Percentiles rank a stretch among this genome's conserved stretches.
Conservation (phyloP, 2,113 vertebrate species). For the Astur gentilis region DNA sequence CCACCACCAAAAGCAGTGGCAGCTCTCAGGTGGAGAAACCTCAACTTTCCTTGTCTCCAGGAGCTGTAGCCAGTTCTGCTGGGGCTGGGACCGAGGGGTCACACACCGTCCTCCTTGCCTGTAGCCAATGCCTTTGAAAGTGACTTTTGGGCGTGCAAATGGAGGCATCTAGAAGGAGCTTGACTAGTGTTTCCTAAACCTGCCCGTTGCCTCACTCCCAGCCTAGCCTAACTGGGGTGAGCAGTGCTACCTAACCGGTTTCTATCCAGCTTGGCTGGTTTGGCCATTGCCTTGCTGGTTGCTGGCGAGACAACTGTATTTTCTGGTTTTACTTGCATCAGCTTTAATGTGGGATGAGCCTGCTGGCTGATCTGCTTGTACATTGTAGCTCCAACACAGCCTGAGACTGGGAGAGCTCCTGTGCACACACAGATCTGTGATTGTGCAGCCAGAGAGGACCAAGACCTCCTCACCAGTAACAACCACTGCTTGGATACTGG, state of each 20-base stretch:
- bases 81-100: background rate
- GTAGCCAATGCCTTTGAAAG: background rate
- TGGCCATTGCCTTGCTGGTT: background rate
- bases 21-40: background rate
- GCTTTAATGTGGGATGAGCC: conserved; percentile 25
- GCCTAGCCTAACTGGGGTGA: background rate
- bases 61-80: background rate
- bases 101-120: background rate
- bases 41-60: fast-evolving
- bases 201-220: background rate
- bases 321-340: conserved; percentile 42
- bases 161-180: background rate
- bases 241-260: conserved; percentile 22
- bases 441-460: background rate
- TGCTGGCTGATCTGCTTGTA: background rate
- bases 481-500: background rate
- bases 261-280: conserved; percentile 31
- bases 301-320: background rate
- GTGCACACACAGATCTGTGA: background rate
- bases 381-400: background rate
- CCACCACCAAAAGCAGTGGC: background rate
- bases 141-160: background rate
- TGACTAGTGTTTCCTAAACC: background rate
- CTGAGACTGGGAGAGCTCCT: background rate
- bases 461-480: background rate